Conservation (phyloP, 2,797 vertebrate species). For the Hoplostethus atlanticus region DNA sequence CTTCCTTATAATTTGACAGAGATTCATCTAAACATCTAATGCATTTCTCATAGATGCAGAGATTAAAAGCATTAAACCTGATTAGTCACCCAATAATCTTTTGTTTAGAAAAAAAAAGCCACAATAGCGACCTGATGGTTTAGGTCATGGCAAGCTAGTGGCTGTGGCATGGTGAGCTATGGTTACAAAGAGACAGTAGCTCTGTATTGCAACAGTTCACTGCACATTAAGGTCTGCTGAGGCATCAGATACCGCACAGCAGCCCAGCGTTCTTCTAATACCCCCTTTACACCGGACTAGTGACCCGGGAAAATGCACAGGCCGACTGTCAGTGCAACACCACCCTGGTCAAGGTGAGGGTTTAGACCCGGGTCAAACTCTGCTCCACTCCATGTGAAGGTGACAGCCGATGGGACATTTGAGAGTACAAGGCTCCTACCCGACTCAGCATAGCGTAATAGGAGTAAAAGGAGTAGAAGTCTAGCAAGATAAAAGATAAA, state of each 20-base stretch:
- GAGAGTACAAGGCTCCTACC: not conserved
- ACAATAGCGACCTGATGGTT: conserved; percentile 3
- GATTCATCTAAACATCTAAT: conserved; percentile 30
- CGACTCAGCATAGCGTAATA: not conserved
- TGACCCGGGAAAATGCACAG: too few species aligned
- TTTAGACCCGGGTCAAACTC: not conserved
- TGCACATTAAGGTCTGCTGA: conserved; percentile 1
- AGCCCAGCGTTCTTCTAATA: not conserved
- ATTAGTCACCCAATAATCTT: not conserved
- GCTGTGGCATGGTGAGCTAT: not conserved
- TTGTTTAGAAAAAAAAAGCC: not conserved
- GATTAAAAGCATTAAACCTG: not conserved
- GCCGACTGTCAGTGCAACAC: too few species aligned
- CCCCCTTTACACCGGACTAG: not conserved
- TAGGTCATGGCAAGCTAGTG: conserved; percentile 23
- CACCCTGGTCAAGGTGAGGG: not conserved
- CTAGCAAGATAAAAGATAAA: not conserved
- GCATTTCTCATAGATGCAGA: conserved; percentile 7
- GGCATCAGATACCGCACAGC: not conserved
- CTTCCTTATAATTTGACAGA: conserved; percentile 20
- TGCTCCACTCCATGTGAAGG: not conserved
- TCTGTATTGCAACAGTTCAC: conserved; percentile 15
- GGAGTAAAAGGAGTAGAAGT: not conserved
- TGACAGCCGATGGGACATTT: not conserved
- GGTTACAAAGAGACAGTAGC: not conserved